Evolutionary conservation across 2,888 invertebrate genomes (phyloP).

Genomic region (Epirrhoe tristata): DNA sequence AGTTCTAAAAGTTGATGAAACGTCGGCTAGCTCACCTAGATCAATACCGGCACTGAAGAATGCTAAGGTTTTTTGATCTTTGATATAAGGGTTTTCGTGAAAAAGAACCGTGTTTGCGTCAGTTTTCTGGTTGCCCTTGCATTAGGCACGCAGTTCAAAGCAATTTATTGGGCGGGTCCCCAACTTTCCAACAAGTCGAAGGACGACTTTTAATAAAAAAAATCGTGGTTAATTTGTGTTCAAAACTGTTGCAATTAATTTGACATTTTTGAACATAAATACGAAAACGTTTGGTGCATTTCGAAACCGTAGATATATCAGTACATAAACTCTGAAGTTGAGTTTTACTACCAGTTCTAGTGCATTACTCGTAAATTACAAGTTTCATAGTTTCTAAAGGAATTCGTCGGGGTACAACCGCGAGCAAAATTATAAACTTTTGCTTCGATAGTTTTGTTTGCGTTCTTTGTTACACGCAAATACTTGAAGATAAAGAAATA

Average conservation of each 20-base stretch:
- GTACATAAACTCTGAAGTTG: slow-evolving; percentile 40
- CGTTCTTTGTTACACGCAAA: slow-evolving; percentile 44
- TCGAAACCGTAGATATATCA: slow-evolving; percentile 28
- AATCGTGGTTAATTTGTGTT: neutral
- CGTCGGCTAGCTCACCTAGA: slow-evolving; percentile 47
- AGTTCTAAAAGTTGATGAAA: slow-evolving; percentile 65
- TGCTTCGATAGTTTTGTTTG: slow-evolving; percentile 36
- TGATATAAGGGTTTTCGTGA: slow-evolving; percentile 24
- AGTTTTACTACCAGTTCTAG: slow-evolving; percentile 44
- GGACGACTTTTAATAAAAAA: no score
- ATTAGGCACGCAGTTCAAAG: no score
- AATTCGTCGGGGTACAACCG: slow-evolving; percentile 49
- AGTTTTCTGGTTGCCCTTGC: no score
- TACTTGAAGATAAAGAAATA: slow-evolving; percentile 36
- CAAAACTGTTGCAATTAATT: neutral
- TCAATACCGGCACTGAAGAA: slow-evolving; percentile 27
- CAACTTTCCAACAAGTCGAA: no score
- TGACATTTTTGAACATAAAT: neutral
- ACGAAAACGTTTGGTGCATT: slow-evolving; percentile 19
- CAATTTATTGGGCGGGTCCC: no score
- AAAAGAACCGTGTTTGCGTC: neutral
- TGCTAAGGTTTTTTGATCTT: slow-evolving; percentile 26
- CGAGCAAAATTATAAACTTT: slow-evolving; percentile 40
- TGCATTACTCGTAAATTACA: slow-evolving; percentile 57
- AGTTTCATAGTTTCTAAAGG: slow-evolving; percentile 54